Percentiles rank a stretch among this genome's conserved stretches.
Conservation (phyloP, 2,888 invertebrate genomes). For the Drosophila testacea region DNA sequence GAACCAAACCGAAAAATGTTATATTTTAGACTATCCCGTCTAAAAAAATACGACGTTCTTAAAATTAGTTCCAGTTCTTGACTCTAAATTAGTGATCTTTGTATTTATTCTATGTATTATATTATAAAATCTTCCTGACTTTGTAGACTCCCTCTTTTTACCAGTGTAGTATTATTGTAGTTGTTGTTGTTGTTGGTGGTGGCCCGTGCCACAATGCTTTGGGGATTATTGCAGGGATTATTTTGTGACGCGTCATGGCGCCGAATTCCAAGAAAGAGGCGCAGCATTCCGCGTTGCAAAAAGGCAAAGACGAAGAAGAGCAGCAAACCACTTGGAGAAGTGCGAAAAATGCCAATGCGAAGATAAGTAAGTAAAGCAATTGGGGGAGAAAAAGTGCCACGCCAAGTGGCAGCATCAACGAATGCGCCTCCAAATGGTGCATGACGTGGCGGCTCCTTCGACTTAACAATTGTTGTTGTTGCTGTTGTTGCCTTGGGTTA, state of each 20-base stretch:
- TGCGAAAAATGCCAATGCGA: constrained; percentile 52
- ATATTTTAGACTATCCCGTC: too few species aligned
- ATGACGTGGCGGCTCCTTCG: constrained; percentile 56
- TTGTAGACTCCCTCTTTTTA: background rate
- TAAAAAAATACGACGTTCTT: too few species aligned
- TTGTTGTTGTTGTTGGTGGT: background rate
- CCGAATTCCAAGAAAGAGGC: constrained; percentile 74
- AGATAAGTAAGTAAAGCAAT: constrained; percentile 35
- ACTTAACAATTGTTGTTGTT: constrained; percentile 29
- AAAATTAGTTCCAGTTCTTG: too few species aligned
- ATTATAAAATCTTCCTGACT: too few species aligned
- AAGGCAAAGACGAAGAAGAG: constrained; percentile 1
- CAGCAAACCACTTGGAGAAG: constrained; percentile 58
- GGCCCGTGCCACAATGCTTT: constrained; percentile 29
- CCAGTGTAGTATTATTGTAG: background rate
- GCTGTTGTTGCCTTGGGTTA: constrained; percentile 24
- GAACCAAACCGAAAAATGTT: too few species aligned
- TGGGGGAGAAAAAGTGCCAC: constrained; percentile 20
- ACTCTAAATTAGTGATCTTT: background rate
- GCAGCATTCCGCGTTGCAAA: constrained; percentile 63
- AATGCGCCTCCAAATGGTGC: constrained; percentile 40
- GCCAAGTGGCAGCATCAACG: constrained; percentile 4
- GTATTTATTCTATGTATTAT: constrained; percentile 3
- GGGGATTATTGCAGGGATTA: constrained; percentile 37
- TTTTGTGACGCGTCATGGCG: constrained; percentile 70